Evolutionary conservation across 2,797 vertebrate genomes (phyloP).

Genomic region (Orestias chungarensis): DNA sequence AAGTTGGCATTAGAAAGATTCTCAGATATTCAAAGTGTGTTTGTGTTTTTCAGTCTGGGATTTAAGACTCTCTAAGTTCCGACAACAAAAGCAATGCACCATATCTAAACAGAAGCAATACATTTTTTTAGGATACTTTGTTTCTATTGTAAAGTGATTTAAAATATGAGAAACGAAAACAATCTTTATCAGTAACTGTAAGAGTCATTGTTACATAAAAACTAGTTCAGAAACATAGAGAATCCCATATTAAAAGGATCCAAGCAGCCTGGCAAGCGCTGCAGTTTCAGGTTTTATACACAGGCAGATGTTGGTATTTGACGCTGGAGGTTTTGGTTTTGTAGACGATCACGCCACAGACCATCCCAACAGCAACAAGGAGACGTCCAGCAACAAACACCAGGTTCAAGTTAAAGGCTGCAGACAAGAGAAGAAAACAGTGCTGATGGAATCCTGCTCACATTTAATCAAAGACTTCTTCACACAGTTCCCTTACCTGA

Average conservation of each 20-base stretch:
- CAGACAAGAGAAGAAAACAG: constrained; percentile 9
- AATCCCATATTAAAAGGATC: neutral
- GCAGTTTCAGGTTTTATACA: constrained; percentile 20
- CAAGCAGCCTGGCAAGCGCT: neutral
- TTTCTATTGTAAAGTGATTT: too few species aligned
- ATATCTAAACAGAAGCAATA: too few species aligned
- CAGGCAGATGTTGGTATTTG: constrained; percentile 57
- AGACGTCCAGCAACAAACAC: constrained; percentile 64
- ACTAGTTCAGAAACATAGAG: neutral
- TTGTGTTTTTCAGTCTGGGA: too few species aligned
- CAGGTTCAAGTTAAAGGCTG: constrained; percentile 62
- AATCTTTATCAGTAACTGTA: too few species aligned
- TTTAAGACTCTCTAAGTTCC: too few species aligned
- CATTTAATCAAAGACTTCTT: neutral
- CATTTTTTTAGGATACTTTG: too few species aligned
- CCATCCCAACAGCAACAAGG: constrained; percentile 49
- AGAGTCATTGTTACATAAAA: too few species aligned
- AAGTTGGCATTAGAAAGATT: too few species aligned
- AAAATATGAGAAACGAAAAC: too few species aligned
- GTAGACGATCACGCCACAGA: constrained; percentile 55
- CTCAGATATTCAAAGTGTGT: too few species aligned
- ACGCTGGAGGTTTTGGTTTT: constrained; percentile 41
- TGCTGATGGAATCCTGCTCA: neutral
- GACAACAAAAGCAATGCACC: too few species aligned
- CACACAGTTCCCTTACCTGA: constrained; percentile 41